Conservation (phyloP, 2,888 invertebrate genomes). For the Gortyna flavago region DNA sequence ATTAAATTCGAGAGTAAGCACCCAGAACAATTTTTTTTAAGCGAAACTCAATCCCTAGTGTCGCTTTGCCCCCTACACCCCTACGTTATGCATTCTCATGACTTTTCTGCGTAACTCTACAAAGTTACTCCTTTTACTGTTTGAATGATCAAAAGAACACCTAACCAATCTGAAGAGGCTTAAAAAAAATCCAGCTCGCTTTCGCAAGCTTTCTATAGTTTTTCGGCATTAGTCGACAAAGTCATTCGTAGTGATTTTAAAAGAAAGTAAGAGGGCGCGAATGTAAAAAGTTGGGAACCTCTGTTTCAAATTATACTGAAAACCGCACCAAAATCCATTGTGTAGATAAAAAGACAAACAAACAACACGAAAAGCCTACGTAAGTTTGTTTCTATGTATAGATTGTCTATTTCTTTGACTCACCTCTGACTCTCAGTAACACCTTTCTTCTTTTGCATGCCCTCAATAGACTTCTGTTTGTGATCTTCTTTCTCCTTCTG, state of each 20-base stretch:
- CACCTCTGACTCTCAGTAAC: constrained; percentile 87
- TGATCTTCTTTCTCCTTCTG: constrained; percentile 91
- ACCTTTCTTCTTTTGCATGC: constrained; percentile 91
- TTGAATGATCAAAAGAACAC: neutral
- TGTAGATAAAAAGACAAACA: neutral
- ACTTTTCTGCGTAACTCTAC: neutral
- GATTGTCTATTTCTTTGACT: constrained; percentile 7
- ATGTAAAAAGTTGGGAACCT: neutral
- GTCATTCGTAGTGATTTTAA: neutral
- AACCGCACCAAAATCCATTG: neutral
- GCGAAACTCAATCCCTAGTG: too few species aligned
- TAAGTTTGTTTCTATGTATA: neutral
- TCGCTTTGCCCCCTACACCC: neutral
- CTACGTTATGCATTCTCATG: neutral
- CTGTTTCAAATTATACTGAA: neutral
- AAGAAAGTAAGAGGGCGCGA: neutral
- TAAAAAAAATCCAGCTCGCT: neutral
- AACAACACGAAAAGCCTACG: neutral
- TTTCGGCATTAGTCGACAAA: neutral
- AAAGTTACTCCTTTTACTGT: neutral
- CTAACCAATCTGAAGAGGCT: too few species aligned
- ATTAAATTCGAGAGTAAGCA: too few species aligned
- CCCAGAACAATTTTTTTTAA: neutral
- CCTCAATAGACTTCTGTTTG: constrained; percentile 92
- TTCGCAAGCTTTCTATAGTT: neutral